Evolutionary conservation across 2,797 vertebrate species (phyloP).

Genomic region (Aotus griseimembra): DNA sequence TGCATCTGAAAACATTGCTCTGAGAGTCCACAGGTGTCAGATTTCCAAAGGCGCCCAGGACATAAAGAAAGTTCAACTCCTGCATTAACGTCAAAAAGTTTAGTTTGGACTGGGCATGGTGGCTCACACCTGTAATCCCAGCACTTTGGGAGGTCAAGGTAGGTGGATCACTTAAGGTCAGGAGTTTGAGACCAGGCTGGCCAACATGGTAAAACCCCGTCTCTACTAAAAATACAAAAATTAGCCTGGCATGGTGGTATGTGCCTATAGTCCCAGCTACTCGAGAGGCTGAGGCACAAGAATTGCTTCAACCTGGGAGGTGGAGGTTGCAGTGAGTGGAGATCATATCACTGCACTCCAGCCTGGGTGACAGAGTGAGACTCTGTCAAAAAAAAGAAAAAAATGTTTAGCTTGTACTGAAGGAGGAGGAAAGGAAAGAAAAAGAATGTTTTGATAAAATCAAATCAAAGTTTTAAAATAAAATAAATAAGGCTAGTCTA

Average conservation of each 20-base stretch:
- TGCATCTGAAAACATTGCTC: neutral
- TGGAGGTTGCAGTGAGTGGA: neutral
- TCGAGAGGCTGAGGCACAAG: neutral
- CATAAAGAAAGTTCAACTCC: neutral
- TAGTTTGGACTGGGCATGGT: neutral
- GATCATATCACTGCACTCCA: neutral
- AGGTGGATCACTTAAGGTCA: neutral
- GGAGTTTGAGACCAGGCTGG: neutral
- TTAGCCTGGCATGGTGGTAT: rapidly evolving
- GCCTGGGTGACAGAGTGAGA: neutral
- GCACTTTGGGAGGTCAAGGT: neutral
- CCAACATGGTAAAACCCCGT: neutral
- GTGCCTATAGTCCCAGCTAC: neutral
- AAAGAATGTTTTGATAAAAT: neutral
- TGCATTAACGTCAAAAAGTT: neutral
- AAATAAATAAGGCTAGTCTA: neutral
- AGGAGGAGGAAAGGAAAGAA: neutral
- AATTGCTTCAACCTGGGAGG: neutral
- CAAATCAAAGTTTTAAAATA: neutral
- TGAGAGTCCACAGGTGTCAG: neutral
- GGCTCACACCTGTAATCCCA: neutral
- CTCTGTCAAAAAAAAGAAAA: neutral
- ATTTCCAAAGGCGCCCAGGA: neutral
- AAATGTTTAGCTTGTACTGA: neutral
- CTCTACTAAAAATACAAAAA: neutral